Percentiles rank a stretch among this genome's conserved stretches.
Conservation (phyloP, 2,888 invertebrate genomes). For the Sinhomidia bicolor region DNA sequence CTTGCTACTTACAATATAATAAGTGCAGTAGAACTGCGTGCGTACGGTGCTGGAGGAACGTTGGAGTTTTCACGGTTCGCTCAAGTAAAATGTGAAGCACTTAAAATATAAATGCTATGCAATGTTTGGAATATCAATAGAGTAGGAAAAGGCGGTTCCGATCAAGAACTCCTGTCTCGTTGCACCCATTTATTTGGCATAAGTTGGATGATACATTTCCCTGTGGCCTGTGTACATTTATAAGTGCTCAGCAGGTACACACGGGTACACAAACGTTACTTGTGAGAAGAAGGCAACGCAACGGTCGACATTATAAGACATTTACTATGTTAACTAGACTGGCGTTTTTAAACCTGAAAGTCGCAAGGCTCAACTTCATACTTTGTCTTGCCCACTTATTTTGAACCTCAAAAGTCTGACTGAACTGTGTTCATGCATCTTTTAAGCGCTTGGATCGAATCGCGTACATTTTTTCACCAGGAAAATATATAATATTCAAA, state of each 20-base stretch:
- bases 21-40: constrained; percentile 31
- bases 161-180: constrained; percentile 67
- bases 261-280: not conserved
- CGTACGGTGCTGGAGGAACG: not conserved
- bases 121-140: constrained; percentile 65
- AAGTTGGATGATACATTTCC: constrained; percentile 11
- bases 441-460: not conserved
- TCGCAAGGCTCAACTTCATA: too few relatives aligned
- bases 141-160: constrained; percentile 55
- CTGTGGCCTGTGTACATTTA: not conserved
- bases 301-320: not conserved
- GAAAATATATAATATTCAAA: constrained; percentile 1
- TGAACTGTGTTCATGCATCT: not conserved
- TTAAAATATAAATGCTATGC: constrained; percentile 61
- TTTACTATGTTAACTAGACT: not conserved
- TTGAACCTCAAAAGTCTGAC: too few relatives aligned
- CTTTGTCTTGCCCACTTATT: too few relatives aligned
- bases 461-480: not conserved
- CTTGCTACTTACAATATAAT: constrained; percentile 34
- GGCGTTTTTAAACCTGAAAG: not conserved
- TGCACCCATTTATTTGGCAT: constrained; percentile 59
- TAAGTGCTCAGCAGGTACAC: not conserved
- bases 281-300: not conserved
- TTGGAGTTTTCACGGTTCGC: not conserved
- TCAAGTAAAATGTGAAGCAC: constrained; percentile 27